Base-by-base conservation (phyloP, 2,797 vertebrate species). In the Limosa lapponica region DNA sequence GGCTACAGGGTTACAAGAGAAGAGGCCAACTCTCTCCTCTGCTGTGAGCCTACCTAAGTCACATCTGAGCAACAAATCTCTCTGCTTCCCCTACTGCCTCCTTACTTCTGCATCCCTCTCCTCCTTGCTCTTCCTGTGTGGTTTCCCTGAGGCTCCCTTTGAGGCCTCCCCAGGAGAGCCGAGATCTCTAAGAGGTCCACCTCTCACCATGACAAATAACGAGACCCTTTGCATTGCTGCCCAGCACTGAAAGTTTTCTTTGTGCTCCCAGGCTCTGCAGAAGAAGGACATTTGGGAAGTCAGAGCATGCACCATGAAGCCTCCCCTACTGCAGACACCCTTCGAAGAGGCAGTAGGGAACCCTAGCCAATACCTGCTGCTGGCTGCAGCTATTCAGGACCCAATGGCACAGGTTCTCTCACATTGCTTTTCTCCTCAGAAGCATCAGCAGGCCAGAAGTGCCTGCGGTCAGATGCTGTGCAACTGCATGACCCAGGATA, bases 211-310 rank as follows among this genome's bases (percentile, higher is more conserved):
- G 16, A 85, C 66, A 48, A 70, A 43, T 8, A 23, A 48, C 0
- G 0, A 57, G 52, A 49, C 20, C 54, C 44, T 44, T 44, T 1
- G 1, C 6, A 7, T 6, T 49, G 57, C 87, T 74, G 52, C 59
- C 78, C 82, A 70, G 62, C 32, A 10, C 77, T 73, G 57, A 39
- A 84, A 75, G 65, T 10, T 91, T 66, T 74, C 69, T 48, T 55
- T 91, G 36, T 91, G 69, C 82, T 82, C 69, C 58, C 82, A 62
- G 84, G 79, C 43, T 89, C 61, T 41, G 57, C 62, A 83, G 41
- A 83, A 66, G 80, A 88, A 79, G 75, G 75, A 74, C 37, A 57
- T 57, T 89, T 49, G 77, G 85, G 75, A 89, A 87, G 30, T 30
- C 74, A 71, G 52, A 86, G 36, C 34, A 43, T 0, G 0, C 37